Percentiles rank a stretch among this genome's conserved stretches.
These are phyloP conservation scores for Aurelia coerulea DNA, from an alignment of 30 jellyfish, hydroid and myxozoan species.

Conservation along the genomic window DNA sequence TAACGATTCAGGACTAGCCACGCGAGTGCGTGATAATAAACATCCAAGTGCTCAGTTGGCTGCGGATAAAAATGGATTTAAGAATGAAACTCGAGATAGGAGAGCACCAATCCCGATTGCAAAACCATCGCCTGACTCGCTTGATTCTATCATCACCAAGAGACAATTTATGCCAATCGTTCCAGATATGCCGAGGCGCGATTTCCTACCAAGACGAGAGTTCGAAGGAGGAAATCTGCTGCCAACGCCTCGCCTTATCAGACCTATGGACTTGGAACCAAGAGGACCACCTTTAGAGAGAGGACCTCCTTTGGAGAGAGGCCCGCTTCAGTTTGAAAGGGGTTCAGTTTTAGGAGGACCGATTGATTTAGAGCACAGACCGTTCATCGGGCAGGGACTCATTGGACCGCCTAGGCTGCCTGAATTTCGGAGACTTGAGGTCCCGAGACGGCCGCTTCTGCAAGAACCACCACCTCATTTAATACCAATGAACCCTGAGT, in stretches of 20 bases:
- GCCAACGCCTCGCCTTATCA: constrained; percentile 67
- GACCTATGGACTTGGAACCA: constrained; percentile 59
- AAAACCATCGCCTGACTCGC: constrained; percentile 37
- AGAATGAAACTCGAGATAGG: constrained; percentile 36
- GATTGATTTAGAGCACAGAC: constrained; percentile 55
- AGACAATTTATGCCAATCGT: constrained; percentile 68
- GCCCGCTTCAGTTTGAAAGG: background rate
- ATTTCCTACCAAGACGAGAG: constrained; percentile 50
- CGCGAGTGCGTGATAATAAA: constrained; percentile 61
- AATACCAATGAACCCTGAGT: constrained; percentile 38
- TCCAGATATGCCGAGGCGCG: constrained; percentile 53
- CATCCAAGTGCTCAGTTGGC: constrained; percentile 4
- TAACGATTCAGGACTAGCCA: constrained; percentile 44
- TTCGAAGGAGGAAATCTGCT: constrained; percentile 49
- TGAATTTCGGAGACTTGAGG: constrained; percentile 28
- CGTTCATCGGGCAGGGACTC: constrained; percentile 59
- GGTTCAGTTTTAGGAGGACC: constrained; percentile 50
- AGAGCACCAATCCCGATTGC: constrained; percentile 54
- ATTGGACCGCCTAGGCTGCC: constrained; percentile 52
- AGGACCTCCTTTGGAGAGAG: constrained; percentile 17
- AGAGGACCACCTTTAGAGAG: constrained; percentile 40
- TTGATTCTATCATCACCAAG: constrained; percentile 42
- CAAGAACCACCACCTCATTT: constrained; percentile 29
- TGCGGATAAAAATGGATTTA: background rate
- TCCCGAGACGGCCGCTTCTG: constrained; percentile 17